phyloP scores from a whole-genome alignment of 2,113 vertebrate species.

The Anoplopoma fimbria region DNA sequence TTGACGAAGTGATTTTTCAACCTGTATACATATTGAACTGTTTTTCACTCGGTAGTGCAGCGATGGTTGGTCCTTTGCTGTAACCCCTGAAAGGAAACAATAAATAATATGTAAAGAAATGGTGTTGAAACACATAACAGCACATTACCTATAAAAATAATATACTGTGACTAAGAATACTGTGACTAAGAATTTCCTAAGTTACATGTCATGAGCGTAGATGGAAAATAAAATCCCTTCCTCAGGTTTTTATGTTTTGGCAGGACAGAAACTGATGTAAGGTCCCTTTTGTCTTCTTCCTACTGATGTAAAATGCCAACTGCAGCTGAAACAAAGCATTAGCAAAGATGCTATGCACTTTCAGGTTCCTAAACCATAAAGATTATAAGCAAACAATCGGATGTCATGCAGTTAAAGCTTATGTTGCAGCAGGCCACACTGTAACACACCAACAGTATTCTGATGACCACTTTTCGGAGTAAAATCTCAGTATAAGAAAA shows the following conservation, averaged over 20 bases:
- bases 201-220: background rate
- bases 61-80: rapidly evolving
- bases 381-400: background rate
- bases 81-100: slow-evolving; percentile 22
- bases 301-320: background rate
- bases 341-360: background rate
- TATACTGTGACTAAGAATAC: background rate
- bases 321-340: background rate
- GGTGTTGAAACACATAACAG: background rate
- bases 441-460: background rate
- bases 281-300: background rate
- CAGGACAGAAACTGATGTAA: background rate
- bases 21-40: slow-evolving; percentile 46
- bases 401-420: background rate
- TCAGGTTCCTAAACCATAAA: background rate
- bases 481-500: background rate
- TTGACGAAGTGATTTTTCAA: rapidly evolving
- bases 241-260: too few species aligned
- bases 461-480: background rate
- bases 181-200: background rate
- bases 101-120: background rate
- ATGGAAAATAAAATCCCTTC: background rate
- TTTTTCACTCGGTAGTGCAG: slow-evolving; percentile 4
- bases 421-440: background rate
- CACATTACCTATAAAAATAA: background rate